A percentile compares a stretch with the other conserved stretches of the same genome.
Conservation (phyloP, 2,113 vertebrate species). For the Oncorhynchus keta region DNA sequence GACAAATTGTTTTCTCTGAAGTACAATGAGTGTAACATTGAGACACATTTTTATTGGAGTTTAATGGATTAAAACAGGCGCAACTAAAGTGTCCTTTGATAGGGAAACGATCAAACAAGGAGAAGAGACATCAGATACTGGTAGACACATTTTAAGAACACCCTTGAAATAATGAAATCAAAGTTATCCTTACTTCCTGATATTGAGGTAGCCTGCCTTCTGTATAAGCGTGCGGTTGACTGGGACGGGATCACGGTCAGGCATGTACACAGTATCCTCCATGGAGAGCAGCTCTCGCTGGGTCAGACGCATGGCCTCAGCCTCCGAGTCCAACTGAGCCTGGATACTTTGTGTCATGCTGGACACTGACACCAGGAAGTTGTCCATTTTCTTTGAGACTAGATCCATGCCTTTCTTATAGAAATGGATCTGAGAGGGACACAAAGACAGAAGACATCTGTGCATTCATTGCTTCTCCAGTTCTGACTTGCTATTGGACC, state of each 20-base stretch:
- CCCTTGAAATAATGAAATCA: background rate
- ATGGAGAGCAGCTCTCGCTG: slow-evolving; percentile 89
- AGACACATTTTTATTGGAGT: no score
- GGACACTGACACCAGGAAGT: slow-evolving; percentile 83
- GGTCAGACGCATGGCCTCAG: slow-evolving; percentile 84
- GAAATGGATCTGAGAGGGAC: slow-evolving; percentile 83
- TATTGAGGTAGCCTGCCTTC: slow-evolving; percentile 97
- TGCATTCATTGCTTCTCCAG: background rate
- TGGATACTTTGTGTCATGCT: slow-evolving; percentile 91
- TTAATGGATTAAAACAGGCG: no score
- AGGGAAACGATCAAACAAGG: slow-evolving; percentile 24
- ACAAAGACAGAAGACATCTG: background rate
- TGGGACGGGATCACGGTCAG: slow-evolving; percentile 81
- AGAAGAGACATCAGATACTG: slow-evolving; percentile 14
- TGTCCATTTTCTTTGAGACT: slow-evolving; percentile 90
- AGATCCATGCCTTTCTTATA: slow-evolving; percentile 93
- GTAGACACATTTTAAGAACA: background rate
- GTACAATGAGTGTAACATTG: no score
- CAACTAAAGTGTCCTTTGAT: no score
- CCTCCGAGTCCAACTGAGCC: slow-evolving; percentile 85
- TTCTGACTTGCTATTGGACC: background rate
- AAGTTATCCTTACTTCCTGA: slow-evolving; percentile 83
- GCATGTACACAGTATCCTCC: slow-evolving; percentile 87
- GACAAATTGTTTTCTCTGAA: no score
- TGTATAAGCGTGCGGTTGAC: slow-evolving; percentile 94